These are phyloP conservation scores for Dynastes tityus DNA, from an alignment of 2,888 invertebrate genomes.

Conservation along the genomic window DNA sequence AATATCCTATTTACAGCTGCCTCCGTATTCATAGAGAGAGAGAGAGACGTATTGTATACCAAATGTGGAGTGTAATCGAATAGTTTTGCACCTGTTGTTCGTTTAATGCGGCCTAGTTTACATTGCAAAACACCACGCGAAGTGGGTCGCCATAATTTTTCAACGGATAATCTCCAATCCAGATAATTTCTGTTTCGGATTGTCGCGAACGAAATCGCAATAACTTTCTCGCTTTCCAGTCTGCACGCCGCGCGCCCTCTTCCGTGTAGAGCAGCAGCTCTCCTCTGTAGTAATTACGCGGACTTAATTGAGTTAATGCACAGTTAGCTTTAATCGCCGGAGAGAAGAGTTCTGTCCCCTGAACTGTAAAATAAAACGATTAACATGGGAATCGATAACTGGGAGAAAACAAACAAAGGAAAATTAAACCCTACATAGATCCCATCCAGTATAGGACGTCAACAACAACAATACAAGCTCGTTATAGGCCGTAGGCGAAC, in stretches of 20 bases:
- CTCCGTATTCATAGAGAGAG: neutral
- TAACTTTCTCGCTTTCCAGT: constrained; percentile 7
- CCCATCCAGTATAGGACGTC: neutral
- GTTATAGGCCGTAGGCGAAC: neutral
- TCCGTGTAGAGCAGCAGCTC: neutral
- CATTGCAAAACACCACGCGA: neutral
- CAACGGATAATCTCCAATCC: constrained; percentile 20
- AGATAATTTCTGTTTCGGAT: constrained; percentile 31
- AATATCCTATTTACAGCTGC: neutral
- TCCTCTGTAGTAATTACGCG: constrained; percentile 27
- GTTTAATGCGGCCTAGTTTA: neutral
- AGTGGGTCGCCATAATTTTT: constrained; percentile 19
- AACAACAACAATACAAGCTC: neutral
- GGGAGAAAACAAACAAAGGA: constrained; percentile 34
- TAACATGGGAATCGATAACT: constrained; percentile 37
- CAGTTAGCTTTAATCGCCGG: constrained; percentile 44
- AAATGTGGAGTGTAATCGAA: neutral
- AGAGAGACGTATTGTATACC: neutral
- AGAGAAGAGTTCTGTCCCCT: constrained; percentile 22
- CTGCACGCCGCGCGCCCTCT: neutral
- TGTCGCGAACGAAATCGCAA: constrained; percentile 4
- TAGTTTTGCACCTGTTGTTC: constrained; percentile 16
- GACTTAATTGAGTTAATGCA: constrained; percentile 44
- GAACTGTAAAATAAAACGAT: constrained; percentile 41
- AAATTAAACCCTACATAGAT: constrained; percentile 26